These are phyloP conservation scores for Xyliphius kryptos DNA, from an alignment of 2,113 vertebrate genomes.

Conservation along the genomic window DNA sequence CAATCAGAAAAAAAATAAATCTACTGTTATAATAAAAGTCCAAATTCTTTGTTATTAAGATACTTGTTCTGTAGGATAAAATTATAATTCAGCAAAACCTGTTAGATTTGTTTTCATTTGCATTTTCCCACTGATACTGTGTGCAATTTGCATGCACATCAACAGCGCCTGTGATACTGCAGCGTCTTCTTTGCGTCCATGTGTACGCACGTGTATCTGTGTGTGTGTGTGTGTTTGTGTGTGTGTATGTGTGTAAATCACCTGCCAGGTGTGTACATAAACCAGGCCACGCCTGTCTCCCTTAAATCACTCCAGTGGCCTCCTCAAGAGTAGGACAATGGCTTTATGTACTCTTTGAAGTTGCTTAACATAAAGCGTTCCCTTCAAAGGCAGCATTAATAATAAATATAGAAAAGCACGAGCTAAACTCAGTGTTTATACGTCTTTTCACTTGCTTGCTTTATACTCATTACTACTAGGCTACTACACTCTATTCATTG, in stretches of 20 bases:
- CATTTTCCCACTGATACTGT: constrained; percentile 67
- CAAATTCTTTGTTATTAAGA: no score
- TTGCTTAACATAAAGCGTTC: constrained; percentile 47
- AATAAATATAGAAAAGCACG: constrained; percentile 36
- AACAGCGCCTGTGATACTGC: constrained; percentile 62
- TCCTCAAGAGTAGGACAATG: constrained; percentile 14
- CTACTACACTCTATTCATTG: no score
- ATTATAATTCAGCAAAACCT: constrained; percentile 42
- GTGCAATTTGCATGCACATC: constrained; percentile 66
- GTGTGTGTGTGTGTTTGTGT: constrained; percentile 14
- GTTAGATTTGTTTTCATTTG: constrained; percentile 53
- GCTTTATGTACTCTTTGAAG: constrained; percentile 56
- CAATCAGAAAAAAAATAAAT: no score
- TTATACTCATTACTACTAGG: no score
- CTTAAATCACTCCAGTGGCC: constrained; percentile 48
- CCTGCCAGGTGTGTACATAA: constrained; percentile 68
- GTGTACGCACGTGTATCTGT: constrained; percentile 34
- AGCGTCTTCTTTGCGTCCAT: constrained; percentile 43
- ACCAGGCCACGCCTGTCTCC: constrained; percentile 55
- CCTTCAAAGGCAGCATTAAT: constrained; percentile 55
- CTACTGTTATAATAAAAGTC: no score
- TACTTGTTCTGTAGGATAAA: neutral
- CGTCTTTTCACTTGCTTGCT: no score
- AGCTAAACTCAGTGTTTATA: neutral
- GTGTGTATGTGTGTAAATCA: constrained; percentile 37